Conservation (phyloP, 2,797 vertebrate genomes). For the Hapalemur alaotrensis region DNA sequence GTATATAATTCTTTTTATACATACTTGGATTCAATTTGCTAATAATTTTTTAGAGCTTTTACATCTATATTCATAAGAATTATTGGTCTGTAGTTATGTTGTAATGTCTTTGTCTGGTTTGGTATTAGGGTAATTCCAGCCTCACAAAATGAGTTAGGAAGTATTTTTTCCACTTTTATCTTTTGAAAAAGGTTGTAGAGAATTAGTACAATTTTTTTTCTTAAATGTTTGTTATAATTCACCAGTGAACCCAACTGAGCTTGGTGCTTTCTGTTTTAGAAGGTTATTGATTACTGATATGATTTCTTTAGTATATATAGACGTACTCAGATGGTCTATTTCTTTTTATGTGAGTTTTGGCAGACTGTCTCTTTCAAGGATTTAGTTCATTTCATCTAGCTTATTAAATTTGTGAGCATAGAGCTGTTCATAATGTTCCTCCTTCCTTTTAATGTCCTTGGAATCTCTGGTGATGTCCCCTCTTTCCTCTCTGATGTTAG, state of each 20-base stretch:
- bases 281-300: not conserved
- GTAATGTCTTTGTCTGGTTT: not conserved
- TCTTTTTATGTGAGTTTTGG: not conserved
- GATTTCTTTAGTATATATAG: not conserved
- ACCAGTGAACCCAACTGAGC: not conserved
- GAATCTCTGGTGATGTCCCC: not conserved
- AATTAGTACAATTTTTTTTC: not conserved
- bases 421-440: not conserved
- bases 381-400: not conserved
- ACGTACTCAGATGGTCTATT: not conserved
- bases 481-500: not conserved
- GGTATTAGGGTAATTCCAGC: not conserved
- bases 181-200: not conserved
- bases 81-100: not conserved
- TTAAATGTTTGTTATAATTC: not conserved
- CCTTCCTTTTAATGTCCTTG: not conserved
- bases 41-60: not conserved
- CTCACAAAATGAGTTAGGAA: not conserved
- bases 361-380: not conserved
- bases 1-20: not conserved
- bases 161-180: not conserved
- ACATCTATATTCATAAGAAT: not conserved
- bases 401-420: not conserved
- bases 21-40: not conserved
- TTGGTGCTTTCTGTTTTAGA: not conserved